Conservation (phyloP, 2,888 invertebrate genomes). For the Diarsia brunnea region DNA sequence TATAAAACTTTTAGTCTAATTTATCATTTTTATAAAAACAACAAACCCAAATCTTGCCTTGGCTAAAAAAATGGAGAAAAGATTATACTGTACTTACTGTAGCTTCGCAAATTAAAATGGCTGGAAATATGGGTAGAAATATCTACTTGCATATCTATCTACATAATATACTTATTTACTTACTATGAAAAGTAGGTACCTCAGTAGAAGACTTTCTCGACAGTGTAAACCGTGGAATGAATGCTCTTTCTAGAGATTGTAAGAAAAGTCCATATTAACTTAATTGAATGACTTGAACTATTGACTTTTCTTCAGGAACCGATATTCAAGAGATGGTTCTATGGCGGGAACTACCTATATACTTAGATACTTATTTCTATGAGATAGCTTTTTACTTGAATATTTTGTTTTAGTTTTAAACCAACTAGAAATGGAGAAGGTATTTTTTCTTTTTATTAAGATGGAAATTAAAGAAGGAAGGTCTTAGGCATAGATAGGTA, state of each 20-base stretch:
- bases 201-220: constrained; percentile 25
- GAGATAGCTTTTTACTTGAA: background rate
- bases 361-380: background rate
- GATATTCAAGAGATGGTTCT: constrained; percentile 3
- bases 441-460: too few relatives aligned
- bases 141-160: background rate
- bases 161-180: background rate
- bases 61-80: background rate
- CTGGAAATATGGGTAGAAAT: background rate
- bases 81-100: background rate
- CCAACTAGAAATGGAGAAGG: background rate
- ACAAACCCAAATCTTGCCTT: background rate
- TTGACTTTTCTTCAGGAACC: constrained; percentile 25
- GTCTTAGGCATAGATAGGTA: background rate
- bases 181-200: constrained; percentile 4
- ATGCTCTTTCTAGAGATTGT: constrained; percentile 27
- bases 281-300: constrained; percentile 49
- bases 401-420: background rate
- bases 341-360: background rate
- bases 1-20: constrained; percentile 6
- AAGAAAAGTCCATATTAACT: constrained; percentile 40
- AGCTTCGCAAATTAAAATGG: background rate
- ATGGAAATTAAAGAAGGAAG: background rate
- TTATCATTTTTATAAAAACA: constrained; percentile 26
- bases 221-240: constrained; percentile 16